Evolutionary conservation across 1,140 invertebrate genomes (phyloP).

Genomic region (Platorchestia sp.): DNA sequence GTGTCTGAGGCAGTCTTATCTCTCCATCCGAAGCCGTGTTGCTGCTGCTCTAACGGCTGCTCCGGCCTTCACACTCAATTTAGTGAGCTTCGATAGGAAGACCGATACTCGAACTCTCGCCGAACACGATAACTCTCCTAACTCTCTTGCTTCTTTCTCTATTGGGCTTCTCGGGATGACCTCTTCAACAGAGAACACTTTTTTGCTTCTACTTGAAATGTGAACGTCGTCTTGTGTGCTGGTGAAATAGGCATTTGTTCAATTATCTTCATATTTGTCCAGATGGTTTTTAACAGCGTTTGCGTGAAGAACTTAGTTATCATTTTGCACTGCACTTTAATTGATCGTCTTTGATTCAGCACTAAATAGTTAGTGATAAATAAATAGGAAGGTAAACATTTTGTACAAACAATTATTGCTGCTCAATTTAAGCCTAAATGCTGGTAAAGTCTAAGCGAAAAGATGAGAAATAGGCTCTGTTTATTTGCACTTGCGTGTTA

Average conservation of each 20-base stretch:
- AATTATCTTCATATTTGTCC: not conserved
- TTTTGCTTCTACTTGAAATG: not conserved
- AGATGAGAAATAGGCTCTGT: too few relatives aligned
- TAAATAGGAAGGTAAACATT: too few relatives aligned
- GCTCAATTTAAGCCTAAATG: too few relatives aligned
- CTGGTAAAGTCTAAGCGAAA: too few relatives aligned
- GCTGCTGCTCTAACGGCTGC: constrained; percentile 36
- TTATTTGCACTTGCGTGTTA: too few relatives aligned
- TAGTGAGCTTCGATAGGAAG: constrained; percentile 3
- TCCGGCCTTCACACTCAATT: constrained; percentile 45
- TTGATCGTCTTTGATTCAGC: too few relatives aligned
- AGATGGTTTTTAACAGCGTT: not conserved
- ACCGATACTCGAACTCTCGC: constrained; percentile 7
- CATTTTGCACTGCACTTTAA: too few relatives aligned
- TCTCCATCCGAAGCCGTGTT: constrained; percentile 49
- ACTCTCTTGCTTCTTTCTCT: not conserved
- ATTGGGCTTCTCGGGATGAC: not conserved
- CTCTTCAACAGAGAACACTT: not conserved
- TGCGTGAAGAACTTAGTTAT: not conserved
- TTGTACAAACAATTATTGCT: too few relatives aligned
- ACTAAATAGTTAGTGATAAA: too few relatives aligned
- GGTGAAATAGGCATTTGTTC: not conserved
- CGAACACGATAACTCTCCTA: not conserved
- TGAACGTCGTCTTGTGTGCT: not conserved
- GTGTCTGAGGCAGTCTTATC: constrained; percentile 1